Percentiles rank a stretch among this genome's conserved stretches.
Evolutionary conservation across 1,140 invertebrate species (phyloP).

Genomic region (Eufriesea mexicana): DNA sequence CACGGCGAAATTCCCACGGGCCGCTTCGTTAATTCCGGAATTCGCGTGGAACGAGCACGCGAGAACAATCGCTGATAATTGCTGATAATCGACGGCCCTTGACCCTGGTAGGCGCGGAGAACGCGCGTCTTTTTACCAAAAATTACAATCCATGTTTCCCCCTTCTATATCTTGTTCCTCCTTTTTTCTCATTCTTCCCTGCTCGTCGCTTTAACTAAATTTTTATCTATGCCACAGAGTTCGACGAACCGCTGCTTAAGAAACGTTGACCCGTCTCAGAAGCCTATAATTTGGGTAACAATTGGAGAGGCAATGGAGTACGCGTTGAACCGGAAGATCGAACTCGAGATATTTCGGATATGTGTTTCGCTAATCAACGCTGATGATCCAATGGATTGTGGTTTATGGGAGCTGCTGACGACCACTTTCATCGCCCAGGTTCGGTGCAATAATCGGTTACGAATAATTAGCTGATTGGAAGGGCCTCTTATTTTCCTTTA

Average conservation of each 20-base stretch:
- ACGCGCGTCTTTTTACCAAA: slow-evolving; percentile 8
- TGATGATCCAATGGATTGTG: not conserved
- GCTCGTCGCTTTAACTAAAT: not conserved
- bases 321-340: not conserved
- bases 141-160: slow-evolving; percentile 21
- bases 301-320: not conserved
- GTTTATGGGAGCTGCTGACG: not conserved
- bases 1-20: slow-evolving; percentile 32
- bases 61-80: slow-evolving; percentile 51
- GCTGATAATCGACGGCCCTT: slow-evolving; percentile 2
- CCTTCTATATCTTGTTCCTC: not conserved
- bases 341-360: not conserved
- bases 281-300: slow-evolving; percentile 41
- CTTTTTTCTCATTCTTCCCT: not conserved
- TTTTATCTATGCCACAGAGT: slow-evolving; percentile 16
- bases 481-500: no score
- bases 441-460: not conserved
- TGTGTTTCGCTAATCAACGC: not conserved
- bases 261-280: slow-evolving; percentile 46
- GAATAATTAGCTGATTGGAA: not conserved
- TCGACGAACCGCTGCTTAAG: slow-evolving; percentile 46
- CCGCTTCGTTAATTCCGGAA: slow-evolving; percentile 39
- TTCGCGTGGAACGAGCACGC: slow-evolving; percentile 2
- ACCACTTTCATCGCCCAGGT: not conserved
- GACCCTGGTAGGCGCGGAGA: not conserved